Conservation (phyloP, 2,888 invertebrate genomes). For the Gastrophysa polygoni region DNA sequence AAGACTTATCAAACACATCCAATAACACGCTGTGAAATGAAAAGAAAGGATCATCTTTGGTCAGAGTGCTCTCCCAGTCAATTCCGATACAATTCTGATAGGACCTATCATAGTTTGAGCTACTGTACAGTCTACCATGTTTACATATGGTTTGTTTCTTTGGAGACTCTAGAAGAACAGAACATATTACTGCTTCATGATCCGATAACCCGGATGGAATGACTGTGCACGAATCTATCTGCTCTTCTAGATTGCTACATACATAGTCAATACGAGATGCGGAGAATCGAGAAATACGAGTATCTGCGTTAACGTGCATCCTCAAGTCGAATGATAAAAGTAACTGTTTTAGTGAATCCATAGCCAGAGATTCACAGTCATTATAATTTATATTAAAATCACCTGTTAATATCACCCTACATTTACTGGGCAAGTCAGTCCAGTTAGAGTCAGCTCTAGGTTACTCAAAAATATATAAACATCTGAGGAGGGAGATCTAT, state of each 20-base stretch:
- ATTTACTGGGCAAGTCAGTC: not conserved
- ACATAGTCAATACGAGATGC: slow-evolving; percentile 1
- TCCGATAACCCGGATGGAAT: slow-evolving; percentile 4
- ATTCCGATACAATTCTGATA: not conserved
- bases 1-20: not conserved
- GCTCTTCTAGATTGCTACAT: slow-evolving; percentile 6
- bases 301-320: slow-evolving; percentile 8
- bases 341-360: not conserved
- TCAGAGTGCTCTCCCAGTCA: not conserved
- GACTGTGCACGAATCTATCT: not conserved
- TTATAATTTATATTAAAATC: slow-evolving; percentile 11
- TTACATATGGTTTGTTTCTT: not conserved
- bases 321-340: not conserved
- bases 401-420: not conserved
- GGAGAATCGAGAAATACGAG: not conserved
- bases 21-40: not conserved
- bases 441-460: not conserved
- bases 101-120: not conserved
- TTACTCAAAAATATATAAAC: not conserved
- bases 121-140: not conserved
- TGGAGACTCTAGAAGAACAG: not conserved
- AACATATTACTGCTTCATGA: slow-evolving; percentile 8
- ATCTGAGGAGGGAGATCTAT: slow-evolving; percentile 1
- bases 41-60: not conserved
- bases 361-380: not conserved